These are phyloP conservation scores for Enteromius argenteus DNA, from an alignment of 2,797 vertebrate species.

Conservation along the genomic window DNA sequence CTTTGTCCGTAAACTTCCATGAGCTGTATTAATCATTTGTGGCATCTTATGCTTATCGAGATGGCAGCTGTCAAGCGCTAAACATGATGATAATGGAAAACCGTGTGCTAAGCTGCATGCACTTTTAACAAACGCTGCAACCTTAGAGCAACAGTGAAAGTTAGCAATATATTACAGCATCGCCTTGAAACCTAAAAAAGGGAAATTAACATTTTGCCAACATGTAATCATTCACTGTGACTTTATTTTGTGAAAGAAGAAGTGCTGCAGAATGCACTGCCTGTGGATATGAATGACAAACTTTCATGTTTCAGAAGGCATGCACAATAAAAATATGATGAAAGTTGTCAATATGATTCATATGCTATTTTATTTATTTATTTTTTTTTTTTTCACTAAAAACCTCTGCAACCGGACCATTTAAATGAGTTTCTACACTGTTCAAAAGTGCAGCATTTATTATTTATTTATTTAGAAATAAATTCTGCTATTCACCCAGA, in stretches of 20 bases:
- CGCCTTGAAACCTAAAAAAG: background rate
- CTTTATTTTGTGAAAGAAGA: conserved; percentile 23
- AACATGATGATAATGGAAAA: conserved; percentile 52
- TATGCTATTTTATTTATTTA: too few relatives aligned
- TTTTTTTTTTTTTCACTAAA: background rate
- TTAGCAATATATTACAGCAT: conserved; percentile 14
- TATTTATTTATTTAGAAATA: background rate
- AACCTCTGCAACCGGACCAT: background rate
- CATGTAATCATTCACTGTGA: conserved; percentile 8
- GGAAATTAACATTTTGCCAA: background rate
- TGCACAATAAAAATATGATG: background rate
- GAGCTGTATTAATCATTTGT: conserved; percentile 43
- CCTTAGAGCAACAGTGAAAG: background rate
- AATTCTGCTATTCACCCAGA: too few relatives aligned
- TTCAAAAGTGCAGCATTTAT: background rate
- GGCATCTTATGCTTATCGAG: conserved; percentile 47
- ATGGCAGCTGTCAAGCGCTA: conserved; percentile 40
- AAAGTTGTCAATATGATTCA: background rate
- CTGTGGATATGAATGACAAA: background rate
- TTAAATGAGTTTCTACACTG: background rate
- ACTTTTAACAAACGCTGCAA: conserved; percentile 26
- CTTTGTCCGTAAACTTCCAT: conserved; percentile 38
- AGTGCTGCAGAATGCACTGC: conserved; percentile 62
- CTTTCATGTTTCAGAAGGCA: background rate
- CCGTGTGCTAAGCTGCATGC: conserved; percentile 20